These are phyloP conservation scores for Solea senegalensis DNA, from an alignment of 2,113 vertebrate species.

Conservation along the genomic window DNA sequence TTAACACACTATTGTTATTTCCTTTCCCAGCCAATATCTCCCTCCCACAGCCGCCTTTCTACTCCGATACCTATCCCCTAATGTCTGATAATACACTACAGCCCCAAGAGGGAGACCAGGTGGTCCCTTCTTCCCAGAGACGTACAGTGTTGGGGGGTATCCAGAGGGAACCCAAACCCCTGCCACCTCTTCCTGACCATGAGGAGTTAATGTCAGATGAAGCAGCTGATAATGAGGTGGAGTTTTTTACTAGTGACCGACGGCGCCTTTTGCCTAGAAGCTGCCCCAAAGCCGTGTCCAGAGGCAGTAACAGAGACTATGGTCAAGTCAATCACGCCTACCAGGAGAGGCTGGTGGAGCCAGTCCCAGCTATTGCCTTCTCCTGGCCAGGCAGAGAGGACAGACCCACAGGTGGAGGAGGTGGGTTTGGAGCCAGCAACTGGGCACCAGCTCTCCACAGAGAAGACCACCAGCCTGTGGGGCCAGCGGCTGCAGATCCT, in stretches of 20 bases:
- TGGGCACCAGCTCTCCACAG: constrained; percentile 34
- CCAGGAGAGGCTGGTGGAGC: constrained; percentile 73
- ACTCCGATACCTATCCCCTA: constrained; percentile 57
- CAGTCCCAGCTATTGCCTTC: constrained; percentile 43
- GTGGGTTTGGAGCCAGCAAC: constrained; percentile 20
- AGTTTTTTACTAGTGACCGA: constrained; percentile 91
- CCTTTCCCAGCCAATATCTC: constrained; percentile 50
- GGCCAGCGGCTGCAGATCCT: constrained; percentile 3
- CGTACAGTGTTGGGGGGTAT: constrained; percentile 80
- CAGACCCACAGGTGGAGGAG: constrained; percentile 14
- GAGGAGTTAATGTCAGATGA: constrained; percentile 82
- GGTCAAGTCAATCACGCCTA: constrained; percentile 93
- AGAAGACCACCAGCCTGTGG: constrained; percentile 34
- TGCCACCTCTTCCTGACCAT: constrained; percentile 89
- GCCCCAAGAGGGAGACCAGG: constrained; percentile 80
- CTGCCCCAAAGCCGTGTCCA: constrained; percentile 68
- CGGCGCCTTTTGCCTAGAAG: constrained; percentile 82
- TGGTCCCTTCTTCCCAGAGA: constrained; percentile 85
- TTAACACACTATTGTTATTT: constrained; percentile 14
- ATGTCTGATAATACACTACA: constrained; percentile 46
- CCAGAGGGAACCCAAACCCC: constrained; percentile 86
- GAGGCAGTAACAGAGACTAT: constrained; percentile 84
- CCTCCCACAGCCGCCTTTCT: constrained; percentile 51
- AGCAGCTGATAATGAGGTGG: constrained; percentile 90
- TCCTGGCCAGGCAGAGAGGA: constrained; percentile 68